phyloP scores from a whole-genome alignment of 2,797 vertebrate species.

The Amblyraja radiata region DNA sequence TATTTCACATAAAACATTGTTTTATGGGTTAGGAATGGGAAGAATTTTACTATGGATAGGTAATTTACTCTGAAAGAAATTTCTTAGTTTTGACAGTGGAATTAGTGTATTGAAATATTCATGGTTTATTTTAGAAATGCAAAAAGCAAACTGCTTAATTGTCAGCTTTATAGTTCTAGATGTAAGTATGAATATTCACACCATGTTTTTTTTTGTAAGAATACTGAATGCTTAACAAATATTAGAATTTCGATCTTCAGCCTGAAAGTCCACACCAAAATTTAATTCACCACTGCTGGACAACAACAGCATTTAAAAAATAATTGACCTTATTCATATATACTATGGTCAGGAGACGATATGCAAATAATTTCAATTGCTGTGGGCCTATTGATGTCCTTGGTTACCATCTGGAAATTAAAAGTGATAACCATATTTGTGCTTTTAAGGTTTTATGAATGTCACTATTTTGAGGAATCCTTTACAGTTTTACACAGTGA shows the following conservation, averaged over 20 bases:
- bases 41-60: neutral
- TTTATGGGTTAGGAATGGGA: neutral
- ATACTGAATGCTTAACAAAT: neutral
- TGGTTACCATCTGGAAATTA: constrained; percentile 11
- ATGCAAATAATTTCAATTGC: neutral
- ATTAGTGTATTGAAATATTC: neutral
- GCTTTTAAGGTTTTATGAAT: neutral
- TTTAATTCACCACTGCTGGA: neutral
- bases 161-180: neutral
- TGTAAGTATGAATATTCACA: neutral
- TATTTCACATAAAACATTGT: neutral
- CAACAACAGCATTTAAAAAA: neutral
- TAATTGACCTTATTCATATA: neutral
- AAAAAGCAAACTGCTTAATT: neutral
- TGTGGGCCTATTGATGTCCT: neutral
- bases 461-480: neutral
- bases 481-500: neutral
- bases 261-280: neutral
- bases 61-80: neutral
- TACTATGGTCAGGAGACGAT: neutral
- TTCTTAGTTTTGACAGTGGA: neutral
- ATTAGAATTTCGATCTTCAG: neutral
- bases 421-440: neutral
- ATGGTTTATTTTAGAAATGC: neutral
- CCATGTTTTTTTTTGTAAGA: neutral